Conservation (phyloP, 2,797 vertebrate species). For the Myotis myotis region DNA sequence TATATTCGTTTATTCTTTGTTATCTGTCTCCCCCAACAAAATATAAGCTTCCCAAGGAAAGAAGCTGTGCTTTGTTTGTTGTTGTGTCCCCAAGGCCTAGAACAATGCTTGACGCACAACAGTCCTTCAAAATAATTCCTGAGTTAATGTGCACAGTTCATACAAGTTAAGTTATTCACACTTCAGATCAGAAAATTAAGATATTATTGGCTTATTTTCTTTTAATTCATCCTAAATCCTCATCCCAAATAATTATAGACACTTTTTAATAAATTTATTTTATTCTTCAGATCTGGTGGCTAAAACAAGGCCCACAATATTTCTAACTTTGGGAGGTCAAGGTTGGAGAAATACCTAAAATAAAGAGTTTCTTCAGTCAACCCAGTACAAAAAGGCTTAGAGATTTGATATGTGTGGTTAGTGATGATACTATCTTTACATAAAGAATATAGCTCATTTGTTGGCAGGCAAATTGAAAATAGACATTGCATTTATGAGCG, state of each 20-base stretch:
- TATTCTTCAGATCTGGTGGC: background rate
- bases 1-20: background rate
- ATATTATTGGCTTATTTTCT: background rate
- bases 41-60: background rate
- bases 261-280: background rate
- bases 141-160: background rate
- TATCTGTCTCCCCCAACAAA: background rate
- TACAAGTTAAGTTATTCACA: background rate
- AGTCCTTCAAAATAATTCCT: background rate
- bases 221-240: conserved; percentile 12
- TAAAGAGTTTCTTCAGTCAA: conserved; percentile 16
- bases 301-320: background rate
- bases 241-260: background rate
- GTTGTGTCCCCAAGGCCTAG: background rate
- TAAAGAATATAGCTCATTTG: conserved; percentile 48
- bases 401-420: conserved; percentile 34
- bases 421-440: conserved; percentile 10
- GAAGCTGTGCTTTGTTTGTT: background rate
- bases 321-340: background rate
- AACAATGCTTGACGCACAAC: background rate
- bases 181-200: background rate
- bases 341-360: background rate
- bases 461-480: conserved; percentile 55
- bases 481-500: conserved; percentile 52
- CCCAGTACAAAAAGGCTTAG: background rate